Conservation (phyloP, 1,140 invertebrate genomes). For the Nephotettix cincticeps region DNA sequence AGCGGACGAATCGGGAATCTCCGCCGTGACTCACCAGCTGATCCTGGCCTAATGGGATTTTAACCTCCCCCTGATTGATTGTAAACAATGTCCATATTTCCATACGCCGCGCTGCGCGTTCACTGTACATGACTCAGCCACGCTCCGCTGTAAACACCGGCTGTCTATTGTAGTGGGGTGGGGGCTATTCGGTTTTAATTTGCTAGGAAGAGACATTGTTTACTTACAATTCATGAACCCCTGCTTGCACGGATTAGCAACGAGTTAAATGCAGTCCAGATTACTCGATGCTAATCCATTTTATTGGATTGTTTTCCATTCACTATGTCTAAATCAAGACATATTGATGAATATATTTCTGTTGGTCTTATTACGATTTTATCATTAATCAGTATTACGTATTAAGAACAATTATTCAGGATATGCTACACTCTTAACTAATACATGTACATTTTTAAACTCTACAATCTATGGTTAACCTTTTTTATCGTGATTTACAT, state of each 20-base stretch:
- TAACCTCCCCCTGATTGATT: constrained; percentile 16
- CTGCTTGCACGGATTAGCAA: neutral
- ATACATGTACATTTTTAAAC: too few species aligned
- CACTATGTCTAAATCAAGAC: too few species aligned
- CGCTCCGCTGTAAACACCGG: neutral
- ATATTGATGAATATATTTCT: too few species aligned
- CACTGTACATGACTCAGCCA: neutral
- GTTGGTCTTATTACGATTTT: too few species aligned
- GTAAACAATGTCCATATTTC: constrained; percentile 16
- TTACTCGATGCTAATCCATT: neutral
- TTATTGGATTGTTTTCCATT: neutral
- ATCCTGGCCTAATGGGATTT: constrained; percentile 12
- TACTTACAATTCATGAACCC: constrained; percentile 7
- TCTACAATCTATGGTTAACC: too few species aligned
- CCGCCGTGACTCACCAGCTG: neutral
- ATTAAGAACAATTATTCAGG: too few species aligned
- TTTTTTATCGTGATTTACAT: too few species aligned
- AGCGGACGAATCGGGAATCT: neutral
- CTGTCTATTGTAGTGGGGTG: neutral
- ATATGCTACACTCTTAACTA: too few species aligned
- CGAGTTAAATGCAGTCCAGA: neutral
- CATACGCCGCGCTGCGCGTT: neutral
- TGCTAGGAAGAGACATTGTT: neutral
- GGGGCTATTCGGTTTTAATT: neutral
- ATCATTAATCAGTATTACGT: too few species aligned